These are phyloP conservation scores for Mormyrus lacerda DNA, from an alignment of 2,113 vertebrate species.

Conservation along the genomic window DNA sequence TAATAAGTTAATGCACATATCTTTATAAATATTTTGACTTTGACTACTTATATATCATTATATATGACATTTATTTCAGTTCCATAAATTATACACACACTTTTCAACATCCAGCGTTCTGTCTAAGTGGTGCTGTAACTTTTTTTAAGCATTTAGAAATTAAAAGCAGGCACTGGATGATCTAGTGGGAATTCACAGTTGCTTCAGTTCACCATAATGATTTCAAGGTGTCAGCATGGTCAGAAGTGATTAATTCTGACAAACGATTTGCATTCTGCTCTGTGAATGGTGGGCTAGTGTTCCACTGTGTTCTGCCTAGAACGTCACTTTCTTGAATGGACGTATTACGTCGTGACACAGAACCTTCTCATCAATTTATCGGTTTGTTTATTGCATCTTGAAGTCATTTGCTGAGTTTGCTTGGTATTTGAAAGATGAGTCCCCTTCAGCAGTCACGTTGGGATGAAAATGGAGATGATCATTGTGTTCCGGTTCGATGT, in stretches of 20 bases:
- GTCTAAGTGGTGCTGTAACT: neutral
- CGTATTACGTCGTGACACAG: neutral
- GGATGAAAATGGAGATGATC: slow-evolving; percentile 18
- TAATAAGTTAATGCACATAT: neutral
- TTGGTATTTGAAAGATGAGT: neutral
- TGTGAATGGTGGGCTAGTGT: neutral
- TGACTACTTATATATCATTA: neutral
- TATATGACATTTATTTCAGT: neutral
- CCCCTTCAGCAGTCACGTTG: slow-evolving; percentile 11
- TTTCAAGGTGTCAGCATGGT: neutral
- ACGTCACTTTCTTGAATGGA: neutral
- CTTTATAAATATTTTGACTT: neutral
- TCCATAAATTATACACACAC: neutral
- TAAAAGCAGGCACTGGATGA: neutral
- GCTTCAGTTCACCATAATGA: neutral
- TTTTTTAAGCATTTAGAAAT: neutral
- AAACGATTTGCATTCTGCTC: neutral
- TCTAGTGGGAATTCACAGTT: neutral
- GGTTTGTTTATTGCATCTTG: neutral
- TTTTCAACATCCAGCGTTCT: neutral
- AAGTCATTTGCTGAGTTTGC: neutral
- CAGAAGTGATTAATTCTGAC: slow-evolving; percentile 7
- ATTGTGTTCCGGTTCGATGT: slow-evolving; percentile 15
- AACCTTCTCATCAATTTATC: neutral
- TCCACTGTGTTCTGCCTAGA: neutral